Evolutionary conservation across 2,113 vertebrate species (phyloP), one percentile per base, ranked within the genome.

Genomic region (Megaceryle maxima): DNA sequence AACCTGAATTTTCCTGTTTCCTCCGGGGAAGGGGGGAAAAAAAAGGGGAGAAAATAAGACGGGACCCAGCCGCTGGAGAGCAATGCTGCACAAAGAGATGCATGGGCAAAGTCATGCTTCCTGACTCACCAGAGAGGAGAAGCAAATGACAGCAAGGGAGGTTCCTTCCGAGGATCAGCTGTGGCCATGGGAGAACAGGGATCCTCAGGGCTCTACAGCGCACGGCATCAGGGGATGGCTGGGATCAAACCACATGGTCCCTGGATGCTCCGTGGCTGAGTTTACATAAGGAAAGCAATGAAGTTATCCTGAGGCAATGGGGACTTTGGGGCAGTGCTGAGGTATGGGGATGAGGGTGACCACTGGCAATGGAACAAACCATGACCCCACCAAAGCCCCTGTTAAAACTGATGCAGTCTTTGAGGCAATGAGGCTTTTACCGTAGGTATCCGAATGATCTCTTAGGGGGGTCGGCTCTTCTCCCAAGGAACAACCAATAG

Each of bases 181-280:
- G 1, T 20, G 44, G 44, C 6, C 6, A 60, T 10, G 1, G 16
- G 67, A 69, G 31, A 51, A 20, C 6, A 10, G 50, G 57, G 21
- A 6, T 11, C 17, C 56, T 24, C 0, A 1, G 3, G 0, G 81
- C 70, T 33, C 33, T 6, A 1, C 0, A 1, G 59, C 46, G 9
- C 46, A 46, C 46, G 19, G 46, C 46, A 46, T 46, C 46, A 20
- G 24, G 70, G 46, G 20, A 60, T 13, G 15, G 1, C 9, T 2
- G 5, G 68, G 50, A 11, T 18, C 37, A 9, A 57, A 19, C 6
- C 11, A 3, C 33, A 46, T 37, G 37, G 37, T 37, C 37, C 37
- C 37, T 37, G 37, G 37, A 37, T 37, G 37, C 39, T 41, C 39
- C 39, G 39, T 41, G 39, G 39, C 12, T 20, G 0, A 10, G 12